phyloP scores from a whole-genome alignment of 2,888 invertebrate species.

The Ctenicera cuprea region DNA sequence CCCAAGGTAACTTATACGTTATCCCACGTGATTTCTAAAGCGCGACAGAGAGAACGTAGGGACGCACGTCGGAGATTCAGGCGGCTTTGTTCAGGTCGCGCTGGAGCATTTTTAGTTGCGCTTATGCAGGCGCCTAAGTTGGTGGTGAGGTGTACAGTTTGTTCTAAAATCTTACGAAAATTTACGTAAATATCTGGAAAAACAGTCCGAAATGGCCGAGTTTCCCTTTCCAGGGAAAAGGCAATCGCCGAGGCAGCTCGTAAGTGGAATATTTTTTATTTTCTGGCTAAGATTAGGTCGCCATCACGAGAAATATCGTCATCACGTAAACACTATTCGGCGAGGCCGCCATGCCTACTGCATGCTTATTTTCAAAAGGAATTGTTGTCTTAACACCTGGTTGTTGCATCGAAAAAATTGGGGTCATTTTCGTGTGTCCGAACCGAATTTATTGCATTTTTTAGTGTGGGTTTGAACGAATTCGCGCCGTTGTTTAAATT shows the following conservation, averaged over 20 bases:
- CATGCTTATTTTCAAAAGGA: constrained; percentile 55
- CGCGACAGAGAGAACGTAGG: background rate
- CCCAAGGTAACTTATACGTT: background rate
- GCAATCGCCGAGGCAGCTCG: constrained; percentile 79
- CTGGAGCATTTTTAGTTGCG: constrained; percentile 67
- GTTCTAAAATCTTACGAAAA: constrained; percentile 59
- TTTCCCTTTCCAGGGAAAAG: constrained; percentile 77
- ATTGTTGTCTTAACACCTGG: constrained; percentile 47
- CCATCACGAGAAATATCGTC: constrained; percentile 80
- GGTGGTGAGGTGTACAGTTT: constrained; percentile 60
- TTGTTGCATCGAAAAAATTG: background rate
- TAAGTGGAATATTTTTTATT: constrained; percentile 71
- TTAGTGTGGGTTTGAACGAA: background rate
- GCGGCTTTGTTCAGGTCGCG: constrained; percentile 23
- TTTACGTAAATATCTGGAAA: constrained; percentile 65
- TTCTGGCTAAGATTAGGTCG: constrained; percentile 67
- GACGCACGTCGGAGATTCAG: constrained; percentile 29
- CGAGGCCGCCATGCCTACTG: constrained; percentile 64
- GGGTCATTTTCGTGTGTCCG: too few species aligned
- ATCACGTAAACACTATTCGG: constrained; percentile 75
- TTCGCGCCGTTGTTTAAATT: constrained; percentile 32
- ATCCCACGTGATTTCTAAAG: background rate
- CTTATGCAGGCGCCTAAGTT: constrained; percentile 65
- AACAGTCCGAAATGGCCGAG: constrained; percentile 75
- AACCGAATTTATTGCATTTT: background rate